These are phyloP conservation scores for Brachionus rubens DNA, from an alignment of 1,140 invertebrate species.

Conservation along the genomic window DNA sequence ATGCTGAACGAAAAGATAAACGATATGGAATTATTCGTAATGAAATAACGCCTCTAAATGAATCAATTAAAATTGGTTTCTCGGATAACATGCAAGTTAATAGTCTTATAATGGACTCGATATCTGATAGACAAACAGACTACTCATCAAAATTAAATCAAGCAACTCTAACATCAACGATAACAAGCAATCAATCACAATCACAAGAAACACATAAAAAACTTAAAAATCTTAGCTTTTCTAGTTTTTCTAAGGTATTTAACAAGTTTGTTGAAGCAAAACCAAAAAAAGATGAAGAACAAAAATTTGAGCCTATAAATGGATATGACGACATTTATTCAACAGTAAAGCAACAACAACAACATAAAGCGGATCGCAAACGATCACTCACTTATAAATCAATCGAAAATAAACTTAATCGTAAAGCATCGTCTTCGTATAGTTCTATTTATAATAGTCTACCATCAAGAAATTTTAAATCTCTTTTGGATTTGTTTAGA, in stretches of 20 bases:
- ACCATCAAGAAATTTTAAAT: conserved; percentile 17
- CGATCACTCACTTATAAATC: background rate
- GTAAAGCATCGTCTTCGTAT: conserved; percentile 6
- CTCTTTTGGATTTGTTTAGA: background rate
- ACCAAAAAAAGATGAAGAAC: background rate
- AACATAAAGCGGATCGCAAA: background rate
- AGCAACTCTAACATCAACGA: background rate
- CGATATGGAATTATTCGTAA: too few species aligned
- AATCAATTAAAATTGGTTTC: too few species aligned
- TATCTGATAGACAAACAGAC: too few species aligned
- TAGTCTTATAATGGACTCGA: too few species aligned
- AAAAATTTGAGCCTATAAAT: conserved; percentile 16
- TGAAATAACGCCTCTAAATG: too few species aligned
- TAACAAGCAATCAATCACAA: background rate
- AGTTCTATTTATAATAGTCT: conserved; percentile 13
- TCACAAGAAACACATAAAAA: background rate
- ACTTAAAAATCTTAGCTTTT: background rate
- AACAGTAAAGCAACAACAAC: background rate
- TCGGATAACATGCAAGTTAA: too few species aligned
- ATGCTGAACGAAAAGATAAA: too few species aligned
- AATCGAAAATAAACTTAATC: background rate
- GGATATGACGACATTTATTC: conserved; percentile 14
- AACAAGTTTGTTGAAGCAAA: background rate
- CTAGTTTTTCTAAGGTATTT: background rate
- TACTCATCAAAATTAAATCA: too few species aligned